A percentile compares a stretch with the other conserved stretches of the same genome.
Conservation (phyloP, 1,140 invertebrate species). For the Hycleus phaleratus region DNA sequence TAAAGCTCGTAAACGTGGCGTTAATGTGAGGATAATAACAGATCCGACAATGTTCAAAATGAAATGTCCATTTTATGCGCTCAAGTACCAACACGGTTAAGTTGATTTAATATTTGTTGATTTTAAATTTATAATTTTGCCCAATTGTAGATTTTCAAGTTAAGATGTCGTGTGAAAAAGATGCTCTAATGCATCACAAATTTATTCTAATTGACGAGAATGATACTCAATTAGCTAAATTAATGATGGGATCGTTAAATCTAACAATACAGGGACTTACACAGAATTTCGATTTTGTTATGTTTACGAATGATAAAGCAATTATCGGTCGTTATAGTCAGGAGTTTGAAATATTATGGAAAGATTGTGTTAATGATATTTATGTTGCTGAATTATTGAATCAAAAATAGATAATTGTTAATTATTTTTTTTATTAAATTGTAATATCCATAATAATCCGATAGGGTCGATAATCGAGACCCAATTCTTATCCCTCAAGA, state of each 20-base stretch:
- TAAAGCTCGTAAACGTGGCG: conserved; percentile 22
- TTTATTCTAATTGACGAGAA: conserved; percentile 33
- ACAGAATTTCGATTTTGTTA: conserved; percentile 28
- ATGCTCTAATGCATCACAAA: conserved; percentile 33
- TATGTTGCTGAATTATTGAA: neutral
- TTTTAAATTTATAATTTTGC: conserved; percentile 7
- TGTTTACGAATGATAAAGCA: conserved; percentile 27
- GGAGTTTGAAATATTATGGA: conserved; percentile 33
- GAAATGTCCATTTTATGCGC: conserved; percentile 10
- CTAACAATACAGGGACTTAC: conserved; percentile 28
- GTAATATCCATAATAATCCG: neutral
- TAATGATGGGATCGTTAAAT: conserved; percentile 32
- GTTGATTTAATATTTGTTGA: neutral
- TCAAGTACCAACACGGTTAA: conserved; percentile 16
- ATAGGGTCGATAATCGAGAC: conserved; percentile 3
- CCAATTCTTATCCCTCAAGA: conserved; percentile 47
- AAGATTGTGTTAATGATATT: neutral
- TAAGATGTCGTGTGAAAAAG: conserved; percentile 14
- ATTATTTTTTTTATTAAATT: neutral
- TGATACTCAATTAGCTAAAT: conserved; percentile 18
- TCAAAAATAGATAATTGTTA: neutral
- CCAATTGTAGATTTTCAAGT: conserved; percentile 24
- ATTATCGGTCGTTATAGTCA: conserved; percentile 25
- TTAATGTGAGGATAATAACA: conserved; percentile 26
- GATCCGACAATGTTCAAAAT: conserved; percentile 22